phyloP scores from a whole-genome alignment of 1,140 invertebrate species.

The Colletes latitarsis region DNA sequence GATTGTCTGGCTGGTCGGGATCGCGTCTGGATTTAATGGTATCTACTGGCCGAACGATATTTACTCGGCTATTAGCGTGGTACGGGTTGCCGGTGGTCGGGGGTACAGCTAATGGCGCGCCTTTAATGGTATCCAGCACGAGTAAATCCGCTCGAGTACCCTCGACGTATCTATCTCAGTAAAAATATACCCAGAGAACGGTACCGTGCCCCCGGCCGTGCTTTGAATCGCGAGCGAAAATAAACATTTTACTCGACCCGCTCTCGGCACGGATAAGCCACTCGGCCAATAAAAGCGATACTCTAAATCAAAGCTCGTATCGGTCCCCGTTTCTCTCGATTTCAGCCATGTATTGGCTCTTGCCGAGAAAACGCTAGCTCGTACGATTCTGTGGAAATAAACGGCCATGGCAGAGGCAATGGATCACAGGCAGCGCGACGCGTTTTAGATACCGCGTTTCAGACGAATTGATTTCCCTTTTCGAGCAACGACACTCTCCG shows the following conservation, averaged over 20 bases:
- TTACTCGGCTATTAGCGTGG: conserved; percentile 53
- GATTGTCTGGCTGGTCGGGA: conserved; percentile 33
- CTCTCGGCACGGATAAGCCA: conserved; percentile 19
- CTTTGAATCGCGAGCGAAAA: conserved; percentile 53
- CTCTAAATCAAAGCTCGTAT: conserved; percentile 43
- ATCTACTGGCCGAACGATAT: conserved; percentile 48
- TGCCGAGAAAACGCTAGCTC: neutral
- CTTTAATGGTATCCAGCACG: conserved; percentile 49
- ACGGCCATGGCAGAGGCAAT: conserved; percentile 1
- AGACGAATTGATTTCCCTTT: conserved; percentile 8
- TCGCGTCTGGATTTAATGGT: conserved; percentile 59
- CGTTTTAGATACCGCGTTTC: conserved; percentile 19
- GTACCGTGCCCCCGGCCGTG: conserved; percentile 36
- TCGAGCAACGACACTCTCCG: neutral
- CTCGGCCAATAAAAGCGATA: conserved; percentile 42
- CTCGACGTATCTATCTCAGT: conserved; percentile 42
- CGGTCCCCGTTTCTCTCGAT: conserved; percentile 15
- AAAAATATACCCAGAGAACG: conserved; percentile 52
- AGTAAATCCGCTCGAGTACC: conserved; percentile 54
- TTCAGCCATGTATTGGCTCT: neutral
- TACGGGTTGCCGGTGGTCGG: conserved; percentile 9
- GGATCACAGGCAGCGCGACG: conserved; percentile 24
- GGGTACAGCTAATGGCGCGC: conserved; percentile 51
- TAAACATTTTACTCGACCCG: conserved; percentile 46
- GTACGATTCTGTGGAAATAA: conserved; percentile 2